phyloP scores from a whole-genome alignment of 1,140 invertebrate genomes.

The Drosophila chauvacae region DNA sequence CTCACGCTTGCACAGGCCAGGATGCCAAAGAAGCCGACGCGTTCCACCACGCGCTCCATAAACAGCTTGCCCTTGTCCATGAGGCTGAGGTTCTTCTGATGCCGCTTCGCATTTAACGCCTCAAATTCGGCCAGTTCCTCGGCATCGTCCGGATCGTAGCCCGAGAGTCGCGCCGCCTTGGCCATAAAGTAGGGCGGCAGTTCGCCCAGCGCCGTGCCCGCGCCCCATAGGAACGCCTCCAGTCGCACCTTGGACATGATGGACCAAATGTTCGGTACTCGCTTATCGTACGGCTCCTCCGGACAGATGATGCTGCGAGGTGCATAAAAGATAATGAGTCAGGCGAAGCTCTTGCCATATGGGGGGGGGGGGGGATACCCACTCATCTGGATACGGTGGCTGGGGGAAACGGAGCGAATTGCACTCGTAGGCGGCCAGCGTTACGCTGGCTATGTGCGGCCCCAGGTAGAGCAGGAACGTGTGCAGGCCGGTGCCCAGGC shows the following conservation, averaged over 20 bases:
- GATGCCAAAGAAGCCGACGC: slow-evolving; percentile 98
- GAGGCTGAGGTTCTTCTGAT: slow-evolving; percentile 87
- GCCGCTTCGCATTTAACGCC: slow-evolving; percentile 88
- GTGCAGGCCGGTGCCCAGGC: slow-evolving; percentile 98
- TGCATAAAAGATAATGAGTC: slow-evolving; percentile 54
- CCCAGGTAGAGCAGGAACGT: slow-evolving; percentile 99
- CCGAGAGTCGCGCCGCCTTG: slow-evolving; percentile 92
- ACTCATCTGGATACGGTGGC: slow-evolving; percentile 95
- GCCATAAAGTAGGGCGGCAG: slow-evolving; percentile 99
- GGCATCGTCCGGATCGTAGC: slow-evolving; percentile 89
- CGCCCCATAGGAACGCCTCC: slow-evolving; percentile 99
- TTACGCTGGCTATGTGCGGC: slow-evolving; percentile 96
- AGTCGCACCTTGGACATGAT: slow-evolving; percentile 98
- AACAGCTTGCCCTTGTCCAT: slow-evolving; percentile 92
- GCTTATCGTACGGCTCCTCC: slow-evolving; percentile 86
- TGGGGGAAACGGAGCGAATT: slow-evolving; percentile 96
- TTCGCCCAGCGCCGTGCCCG: slow-evolving; percentile 98
- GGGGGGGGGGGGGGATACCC: slow-evolving; percentile 84
- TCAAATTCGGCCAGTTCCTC: slow-evolving; percentile 92
- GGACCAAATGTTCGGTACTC: slow-evolving; percentile 89
- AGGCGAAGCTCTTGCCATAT: too few relatives aligned
- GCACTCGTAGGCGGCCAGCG: slow-evolving; percentile 99
- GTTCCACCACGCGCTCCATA: slow-evolving; percentile 96
- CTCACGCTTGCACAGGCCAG: slow-evolving; percentile 97
- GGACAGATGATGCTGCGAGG: slow-evolving; percentile 90